Conservation (phyloP, 2,888 invertebrate species). For the Selenia dentaria region DNA sequence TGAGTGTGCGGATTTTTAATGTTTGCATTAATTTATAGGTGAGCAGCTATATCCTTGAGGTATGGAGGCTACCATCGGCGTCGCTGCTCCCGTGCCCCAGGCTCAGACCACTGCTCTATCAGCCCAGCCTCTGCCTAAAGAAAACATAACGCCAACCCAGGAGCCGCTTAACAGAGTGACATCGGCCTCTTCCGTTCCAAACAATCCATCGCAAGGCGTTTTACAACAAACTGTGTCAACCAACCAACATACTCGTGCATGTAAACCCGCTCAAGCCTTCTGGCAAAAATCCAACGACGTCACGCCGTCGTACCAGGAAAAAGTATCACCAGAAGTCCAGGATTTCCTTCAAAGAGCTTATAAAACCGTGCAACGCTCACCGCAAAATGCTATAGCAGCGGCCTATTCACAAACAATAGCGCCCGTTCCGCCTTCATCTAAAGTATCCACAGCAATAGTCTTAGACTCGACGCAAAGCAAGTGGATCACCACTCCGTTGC, state of each 20-base stretch:
- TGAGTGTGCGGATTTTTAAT: too few relatives aligned
- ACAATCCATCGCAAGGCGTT: not conserved
- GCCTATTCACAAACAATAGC: not conserved
- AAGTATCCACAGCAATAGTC: not conserved
- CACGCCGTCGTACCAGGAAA: not conserved
- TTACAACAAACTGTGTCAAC: not conserved
- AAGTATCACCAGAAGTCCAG: slow-evolving; percentile 9
- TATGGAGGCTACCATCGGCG: slow-evolving; percentile 47
- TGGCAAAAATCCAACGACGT: slow-evolving; percentile 3
- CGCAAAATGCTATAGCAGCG: not conserved
- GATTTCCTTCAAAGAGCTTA: slow-evolving; percentile 15
- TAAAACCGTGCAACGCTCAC: slow-evolving; percentile 8
- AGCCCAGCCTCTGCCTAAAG: slow-evolving; percentile 8
- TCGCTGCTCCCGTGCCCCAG: slow-evolving; percentile 19
- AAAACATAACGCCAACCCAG: slow-evolving; percentile 1
- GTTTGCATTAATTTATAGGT: slow-evolving; percentile 37
- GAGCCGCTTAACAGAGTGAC: not conserved
- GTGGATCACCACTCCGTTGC: not conserved
- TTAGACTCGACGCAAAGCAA: not conserved
- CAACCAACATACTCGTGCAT: not conserved
- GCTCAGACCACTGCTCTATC: slow-evolving; percentile 1
- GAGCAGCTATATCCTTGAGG: slow-evolving; percentile 46
- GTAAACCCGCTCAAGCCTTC: not conserved
- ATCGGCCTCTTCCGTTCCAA: not conserved
- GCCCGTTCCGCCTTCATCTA: not conserved